phyloP scores from a whole-genome alignment of 2,797 vertebrate species.

The Scarus forsteni region DNA sequence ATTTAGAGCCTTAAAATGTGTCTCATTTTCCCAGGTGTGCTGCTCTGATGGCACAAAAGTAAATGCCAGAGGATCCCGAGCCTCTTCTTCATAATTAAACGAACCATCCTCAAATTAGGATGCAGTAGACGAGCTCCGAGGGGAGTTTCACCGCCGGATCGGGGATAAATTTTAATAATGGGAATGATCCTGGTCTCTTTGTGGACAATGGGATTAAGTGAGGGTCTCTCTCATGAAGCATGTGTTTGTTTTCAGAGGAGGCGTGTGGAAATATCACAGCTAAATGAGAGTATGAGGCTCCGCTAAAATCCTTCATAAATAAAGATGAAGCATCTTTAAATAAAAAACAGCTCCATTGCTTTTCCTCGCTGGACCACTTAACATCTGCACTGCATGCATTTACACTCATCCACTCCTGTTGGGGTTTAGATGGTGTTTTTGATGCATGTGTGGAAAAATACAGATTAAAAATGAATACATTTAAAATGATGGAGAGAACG shows the following conservation, averaged over 20 bases:
- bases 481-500: slow-evolving; percentile 21
- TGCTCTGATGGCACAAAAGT: slow-evolving; percentile 1
- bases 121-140: slow-evolving; percentile 8
- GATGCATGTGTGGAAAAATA: slow-evolving; percentile 32
- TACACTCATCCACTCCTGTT: neutral
- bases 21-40: slow-evolving; percentile 18
- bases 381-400: slow-evolving; percentile 4
- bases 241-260: slow-evolving; percentile 19
- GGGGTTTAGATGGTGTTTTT: slow-evolving; percentile 25
- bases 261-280: neutral
- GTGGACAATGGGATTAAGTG: slow-evolving; percentile 6
- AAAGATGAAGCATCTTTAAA: slow-evolving; percentile 5
- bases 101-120: neutral
- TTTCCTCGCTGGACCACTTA: slow-evolving; percentile 28
- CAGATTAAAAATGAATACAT: neutral
- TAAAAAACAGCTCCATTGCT: slow-evolving; percentile 9
- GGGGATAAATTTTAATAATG: slow-evolving; percentile 16
- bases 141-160: neutral
- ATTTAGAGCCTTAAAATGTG: slow-evolving; percentile 1
- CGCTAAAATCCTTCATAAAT: slow-evolving; percentile 34
- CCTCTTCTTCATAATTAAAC: slow-evolving; percentile 2
- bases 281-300: neutral
- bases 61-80: slow-evolving; percentile 5
- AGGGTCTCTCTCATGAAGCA: neutral
- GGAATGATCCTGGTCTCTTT: neutral